Evolutionary conservation across 1,140 invertebrate species (phyloP).

Genomic region (Aradophagus sp.): DNA sequence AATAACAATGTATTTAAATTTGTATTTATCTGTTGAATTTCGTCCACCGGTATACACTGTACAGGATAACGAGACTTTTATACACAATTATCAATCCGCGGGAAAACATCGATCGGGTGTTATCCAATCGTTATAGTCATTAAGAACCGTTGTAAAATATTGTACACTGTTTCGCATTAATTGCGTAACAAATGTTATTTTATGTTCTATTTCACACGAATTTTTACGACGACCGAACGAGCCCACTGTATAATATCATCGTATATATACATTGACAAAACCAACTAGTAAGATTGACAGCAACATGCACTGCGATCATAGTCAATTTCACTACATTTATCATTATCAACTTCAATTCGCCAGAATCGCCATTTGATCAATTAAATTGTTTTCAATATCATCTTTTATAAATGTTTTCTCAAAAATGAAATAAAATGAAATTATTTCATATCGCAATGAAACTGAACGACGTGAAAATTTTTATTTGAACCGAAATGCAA

Average conservation of each 20-base stretch:
- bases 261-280: too few relatives aligned
- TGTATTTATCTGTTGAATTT: conserved; percentile 54
- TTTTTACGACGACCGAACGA: conserved; percentile 63
- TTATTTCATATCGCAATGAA: too few relatives aligned
- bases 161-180: conserved; percentile 68
- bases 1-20: conserved; percentile 54
- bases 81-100: conserved; percentile 56
- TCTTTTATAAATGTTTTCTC: too few relatives aligned
- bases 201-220: conserved; percentile 64
- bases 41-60: conserved; percentile 48
- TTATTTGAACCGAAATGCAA: too few relatives aligned
- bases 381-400: too few relatives aligned
- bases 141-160: conserved; percentile 68
- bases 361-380: too few relatives aligned
- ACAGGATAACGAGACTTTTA: conserved; percentile 56
- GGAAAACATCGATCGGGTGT: conserved; percentile 58
- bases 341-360: too few relatives aligned
- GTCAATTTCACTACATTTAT: too few relatives aligned
- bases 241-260: conserved; percentile 49
- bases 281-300: too few relatives aligned
- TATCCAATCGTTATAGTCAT: conserved; percentile 59
- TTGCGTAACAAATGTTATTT: conserved; percentile 59
- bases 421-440: too few relatives aligned
- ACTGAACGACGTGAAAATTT: too few relatives aligned
- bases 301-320: too few relatives aligned